A percentile compares a stretch with the other conserved stretches of the same genome.
Conservation (phyloP, 1,140 invertebrate genomes). For the Contarinia nasturtii region DNA sequence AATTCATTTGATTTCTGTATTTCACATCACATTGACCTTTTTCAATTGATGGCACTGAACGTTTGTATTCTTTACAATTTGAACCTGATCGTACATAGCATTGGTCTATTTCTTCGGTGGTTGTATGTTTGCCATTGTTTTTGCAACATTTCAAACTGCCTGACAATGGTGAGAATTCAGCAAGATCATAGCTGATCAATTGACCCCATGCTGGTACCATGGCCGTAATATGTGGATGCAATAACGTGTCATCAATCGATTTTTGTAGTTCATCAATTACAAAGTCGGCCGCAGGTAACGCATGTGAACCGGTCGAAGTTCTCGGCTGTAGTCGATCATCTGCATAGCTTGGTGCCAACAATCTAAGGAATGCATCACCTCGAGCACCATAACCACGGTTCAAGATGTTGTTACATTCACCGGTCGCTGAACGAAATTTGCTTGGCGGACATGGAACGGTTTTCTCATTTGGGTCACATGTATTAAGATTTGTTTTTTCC, state of each 20-base stretch:
- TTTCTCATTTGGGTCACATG: not conserved
- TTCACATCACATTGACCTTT: constrained; percentile 42
- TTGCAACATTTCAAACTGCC: constrained; percentile 34
- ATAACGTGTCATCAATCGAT: constrained; percentile 16
- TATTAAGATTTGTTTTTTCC: not conserved
- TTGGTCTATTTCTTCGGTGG: constrained; percentile 16
- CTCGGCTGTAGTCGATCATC: constrained; percentile 51
- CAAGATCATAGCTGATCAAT: constrained; percentile 56
- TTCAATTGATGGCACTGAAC: constrained; percentile 47
- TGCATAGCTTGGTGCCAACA: constrained; percentile 60
- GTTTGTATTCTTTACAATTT: constrained; percentile 49
- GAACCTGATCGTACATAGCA: constrained; percentile 21
- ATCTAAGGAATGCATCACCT: constrained; percentile 60
- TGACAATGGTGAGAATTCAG: constrained; percentile 29
- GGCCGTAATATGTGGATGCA: constrained; percentile 54
- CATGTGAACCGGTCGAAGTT: constrained; percentile 27
- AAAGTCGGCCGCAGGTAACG: constrained; percentile 32
- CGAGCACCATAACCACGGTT: constrained; percentile 75
- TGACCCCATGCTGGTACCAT: constrained; percentile 66
- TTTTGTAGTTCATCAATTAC: constrained; percentile 16
- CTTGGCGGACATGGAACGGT: constrained; percentile 40
- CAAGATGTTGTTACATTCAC: constrained; percentile 87
- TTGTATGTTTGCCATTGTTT: constrained; percentile 14
- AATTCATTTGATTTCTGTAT: constrained; percentile 71
- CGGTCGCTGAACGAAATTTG: constrained; percentile 64